Evolutionary conservation across 2,888 invertebrate species (phyloP), one percentile per base, ranked within the genome.

Genomic region (Euclidia mi): DNA sequence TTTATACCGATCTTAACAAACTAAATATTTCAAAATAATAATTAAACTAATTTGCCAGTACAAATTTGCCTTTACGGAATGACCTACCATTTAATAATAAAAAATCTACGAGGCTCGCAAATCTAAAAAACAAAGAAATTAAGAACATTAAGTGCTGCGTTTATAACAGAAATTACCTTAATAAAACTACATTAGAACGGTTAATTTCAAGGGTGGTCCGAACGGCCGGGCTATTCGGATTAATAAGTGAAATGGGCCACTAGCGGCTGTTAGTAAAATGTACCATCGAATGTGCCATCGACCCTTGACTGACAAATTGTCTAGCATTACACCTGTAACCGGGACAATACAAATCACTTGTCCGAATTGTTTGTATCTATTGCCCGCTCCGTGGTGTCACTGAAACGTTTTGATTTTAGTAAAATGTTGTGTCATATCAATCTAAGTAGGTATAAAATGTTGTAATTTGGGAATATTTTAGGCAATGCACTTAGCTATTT

Each of bases 141-240:
- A 55, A 52, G 25, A 49, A 25, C 47, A 53, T 53, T 51, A 56
- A 57, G 42, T 20, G 51, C 32, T 45, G 41, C 42, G 37, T 66
- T 61, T 63, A 60, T 69, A 44, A 82, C 81, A 83, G 62, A 58
- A 80, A 86, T 75, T 79, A 69, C 82, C 71, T 69, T 78, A 76
- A 85, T 84, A 86, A 88, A 87, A 83, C 81, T 76, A 81, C 79
- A 77, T 82, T 73, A 76, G 72, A 76, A 65, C 64, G 74, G 71
- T 82, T 82, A 78, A 86, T 84, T 84, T 81, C 68, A 74, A 65
- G 73, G 74, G 72, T 66, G 74, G 71, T 65, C 74, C 65, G 66
- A 63, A 56, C 62, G 67, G 67, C 52, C 65, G 53, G 73, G 70
- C 80, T 79, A 80, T 82, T 76, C 66, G 74, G 71, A 81, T 72